Evolutionary conservation across 1,140 invertebrate species (phyloP), one percentile per base, ranked within the genome.

Genomic region (Liolophura sinensis): DNA sequence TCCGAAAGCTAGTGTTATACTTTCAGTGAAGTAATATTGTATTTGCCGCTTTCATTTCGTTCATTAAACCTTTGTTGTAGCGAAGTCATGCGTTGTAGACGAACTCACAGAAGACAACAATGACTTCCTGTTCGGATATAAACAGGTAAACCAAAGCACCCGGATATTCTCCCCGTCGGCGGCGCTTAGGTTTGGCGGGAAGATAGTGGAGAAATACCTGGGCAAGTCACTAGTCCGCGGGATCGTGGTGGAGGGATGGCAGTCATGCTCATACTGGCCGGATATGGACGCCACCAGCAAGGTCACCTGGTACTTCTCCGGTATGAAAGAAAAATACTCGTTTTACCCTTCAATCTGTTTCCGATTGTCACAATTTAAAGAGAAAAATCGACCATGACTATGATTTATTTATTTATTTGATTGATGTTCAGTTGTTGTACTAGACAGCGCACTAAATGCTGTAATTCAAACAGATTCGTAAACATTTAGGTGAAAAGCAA

Each of bases 181-280:
- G 18, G 51, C 24, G 3, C 24, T 54, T n/a, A n/a, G 51, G 51
- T 54, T 54, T 24, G 51, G 51, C 6, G 24, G 46, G 25, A 47
- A 40, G 3, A 60, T 22, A 16, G 16, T 20, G 12, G 51, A 20
- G 51, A 24, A 54, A 54, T 59, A 59, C 40, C 57, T 59, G n/a
- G 57, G 57, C n/a, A 59, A 59, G 40, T n/a, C 22, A 20, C 24
- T 40, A 1, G 9, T 59, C 1, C 24, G 57, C n/a, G 57, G 57
- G 3, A 59, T 59, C 40, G 24, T 31, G 15, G 57, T 59, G 22
- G 57, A 59, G n/a, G n/a, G 11, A 11, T 59, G 57, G 57, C 40
- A 59, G 14, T 24, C 15, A 11, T 59, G 57, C 40, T 3, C 24
- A 20, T 54, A 54, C 24, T 54, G 18, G n/a, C 51, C 51, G 24